phyloP scores from a whole-genome alignment of 2,797 vertebrate genomes.

The Pseudochaenichthys georgianus region DNA sequence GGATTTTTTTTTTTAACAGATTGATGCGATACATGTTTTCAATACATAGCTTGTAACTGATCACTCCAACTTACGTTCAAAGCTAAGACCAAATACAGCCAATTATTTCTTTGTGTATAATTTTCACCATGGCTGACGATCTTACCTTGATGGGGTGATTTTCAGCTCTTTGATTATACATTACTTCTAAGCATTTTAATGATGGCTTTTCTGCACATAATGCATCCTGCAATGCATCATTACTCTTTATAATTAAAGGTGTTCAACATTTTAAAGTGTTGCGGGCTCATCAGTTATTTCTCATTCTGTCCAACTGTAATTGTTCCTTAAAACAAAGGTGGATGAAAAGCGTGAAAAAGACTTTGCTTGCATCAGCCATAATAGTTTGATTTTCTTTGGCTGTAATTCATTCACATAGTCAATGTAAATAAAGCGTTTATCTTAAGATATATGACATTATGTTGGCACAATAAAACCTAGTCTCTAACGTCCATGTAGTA shows the following conservation, averaged over 20 bases:
- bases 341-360: background rate
- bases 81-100: constrained; percentile 55
- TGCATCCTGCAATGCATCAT: constrained; percentile 48
- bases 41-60: constrained; percentile 37
- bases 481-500: background rate
- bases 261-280: constrained; percentile 45
- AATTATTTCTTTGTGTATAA: constrained; percentile 53
- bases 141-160: constrained; percentile 47
- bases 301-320: background rate
- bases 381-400: background rate
- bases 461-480: no score
- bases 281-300: constrained; percentile 6
- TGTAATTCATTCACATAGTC: background rate
- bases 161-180: constrained; percentile 40
- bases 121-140: constrained; percentile 40
- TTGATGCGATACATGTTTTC: constrained; percentile 16
- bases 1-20: constrained; percentile 37
- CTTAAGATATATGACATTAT: background rate
- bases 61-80: constrained; percentile 49
- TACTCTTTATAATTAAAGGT: constrained; percentile 64
- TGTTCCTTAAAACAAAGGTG: background rate
- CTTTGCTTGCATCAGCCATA: background rate
- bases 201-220: constrained; percentile 51
- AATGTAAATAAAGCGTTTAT: background rate
- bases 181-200: constrained; percentile 46